Evolutionary conservation across 1,140 invertebrate genomes (phyloP), one percentile per base, ranked within the genome.

Genomic region (Drosophila ercepeae): DNA sequence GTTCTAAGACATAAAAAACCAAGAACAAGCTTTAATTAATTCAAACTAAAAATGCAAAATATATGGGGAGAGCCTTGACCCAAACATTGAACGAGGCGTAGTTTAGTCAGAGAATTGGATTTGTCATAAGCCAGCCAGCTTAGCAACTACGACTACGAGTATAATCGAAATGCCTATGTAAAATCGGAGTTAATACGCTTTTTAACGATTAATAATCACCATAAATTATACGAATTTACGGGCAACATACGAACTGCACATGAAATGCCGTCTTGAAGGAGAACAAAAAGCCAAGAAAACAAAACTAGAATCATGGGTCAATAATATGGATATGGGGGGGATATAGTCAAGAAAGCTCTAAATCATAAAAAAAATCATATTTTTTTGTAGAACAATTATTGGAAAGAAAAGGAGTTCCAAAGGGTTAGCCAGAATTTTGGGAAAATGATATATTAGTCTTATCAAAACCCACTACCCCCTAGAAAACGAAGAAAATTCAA

Each of bases 171-270:
- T 48, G 44, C 27, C 61, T 32, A 67, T 67, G 61, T 68, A 53
- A 67, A 34, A 2, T 11, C 46, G 11, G 21, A 53, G 60, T 67
- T 53, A 67, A 65, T 65, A 34, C 19, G 58, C n/a, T 64, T 53
- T 67, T 52, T 67, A 27, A 27, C 36, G 46, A 68, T 69, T 69
- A 69, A 68, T 69, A 55, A 41, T 39, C 63, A 69, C 25, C 53
- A 70, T 70, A 70, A 70, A 69, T 70, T 59, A 70, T 51, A 45
- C 27, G 45, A 44, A 19, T 57, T 70, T 70, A 50, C 57, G 64
- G 1, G 18, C 23, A 23, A 42, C 14, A 9, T 42, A 42, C 36
- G n/a, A 7, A 14, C 39, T 14, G n/a, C 16, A 25, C 9, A n/a
- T 32, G 29, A 59, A 36, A 21, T 39, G 55, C 9, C 14, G 48